These are phyloP conservation scores for Damaliscus lunatus DNA, from an alignment of 2,113 vertebrate genomes.

Conservation along the genomic window DNA sequence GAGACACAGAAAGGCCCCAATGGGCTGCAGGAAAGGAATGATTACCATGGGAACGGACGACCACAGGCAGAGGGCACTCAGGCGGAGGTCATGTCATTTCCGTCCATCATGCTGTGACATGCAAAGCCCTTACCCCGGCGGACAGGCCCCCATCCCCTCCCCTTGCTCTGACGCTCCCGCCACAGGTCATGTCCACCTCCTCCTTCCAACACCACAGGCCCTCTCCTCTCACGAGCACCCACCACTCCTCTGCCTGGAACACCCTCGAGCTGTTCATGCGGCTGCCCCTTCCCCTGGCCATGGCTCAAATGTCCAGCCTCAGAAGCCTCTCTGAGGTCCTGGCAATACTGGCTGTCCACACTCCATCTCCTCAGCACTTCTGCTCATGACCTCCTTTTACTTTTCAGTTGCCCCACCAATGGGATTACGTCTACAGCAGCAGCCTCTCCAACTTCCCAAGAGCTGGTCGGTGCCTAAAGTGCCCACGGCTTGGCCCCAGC, in stretches of 20 bases:
- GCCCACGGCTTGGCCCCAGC: background rate
- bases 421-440: too few relatives aligned
- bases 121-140: too few relatives aligned
- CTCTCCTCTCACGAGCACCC: fast-evolving
- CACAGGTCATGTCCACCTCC: too few relatives aligned
- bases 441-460: background rate
- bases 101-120: background rate
- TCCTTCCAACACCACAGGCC: background rate
- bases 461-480: background rate
- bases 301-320: background rate
- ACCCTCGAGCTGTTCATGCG: background rate
- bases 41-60: too few relatives aligned
- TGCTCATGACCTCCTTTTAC: background rate
- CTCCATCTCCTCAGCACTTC: background rate
- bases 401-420: background rate
- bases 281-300: background rate
- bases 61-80: background rate
- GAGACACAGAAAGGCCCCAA: background rate
- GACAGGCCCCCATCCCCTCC: fast-evolving
- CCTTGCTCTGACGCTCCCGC: fast-evolving
- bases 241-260: background rate
- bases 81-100: background rate
- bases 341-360: background rate
- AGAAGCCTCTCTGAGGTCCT: background rate
- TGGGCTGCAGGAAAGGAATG: background rate